These are phyloP conservation scores for Drepana falcataria DNA, from an alignment of 2,888 invertebrate genomes.

Conservation along the genomic window DNA sequence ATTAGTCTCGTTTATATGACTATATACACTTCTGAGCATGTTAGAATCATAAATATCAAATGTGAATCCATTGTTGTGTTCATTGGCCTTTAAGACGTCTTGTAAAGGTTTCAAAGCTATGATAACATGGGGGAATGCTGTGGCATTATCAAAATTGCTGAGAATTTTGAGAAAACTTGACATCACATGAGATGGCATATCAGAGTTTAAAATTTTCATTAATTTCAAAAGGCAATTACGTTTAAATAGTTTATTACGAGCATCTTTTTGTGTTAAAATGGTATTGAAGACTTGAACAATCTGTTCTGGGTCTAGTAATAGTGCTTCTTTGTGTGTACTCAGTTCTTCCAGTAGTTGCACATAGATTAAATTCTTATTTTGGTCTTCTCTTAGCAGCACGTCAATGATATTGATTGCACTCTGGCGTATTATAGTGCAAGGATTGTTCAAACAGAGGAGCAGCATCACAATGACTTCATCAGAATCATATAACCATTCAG, in stretches of 20 bases:
- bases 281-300: constrained; percentile 81
- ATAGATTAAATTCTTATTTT: constrained; percentile 55
- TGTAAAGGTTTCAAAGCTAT: constrained; percentile 42
- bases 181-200: constrained; percentile 65
- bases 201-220: constrained; percentile 47
- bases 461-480: constrained; percentile 74
- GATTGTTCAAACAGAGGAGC: constrained; percentile 76
- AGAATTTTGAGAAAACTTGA: constrained; percentile 69
- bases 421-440: constrained; percentile 74
- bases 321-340: constrained; percentile 74
- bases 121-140: constrained; percentile 57
- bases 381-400: constrained; percentile 40
- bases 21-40: constrained; percentile 74
- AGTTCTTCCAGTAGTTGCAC: constrained; percentile 68
- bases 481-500: constrained; percentile 58
- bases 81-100: constrained; percentile 36
- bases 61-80: constrained; percentile 35
- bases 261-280: constrained; percentile 75
- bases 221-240: constrained; percentile 57
- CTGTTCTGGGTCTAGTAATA: constrained; percentile 83
- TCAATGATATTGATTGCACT: constrained; percentile 75
- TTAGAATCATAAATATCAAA: constrained; percentile 74
- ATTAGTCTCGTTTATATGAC: constrained; percentile 75
- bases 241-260: constrained; percentile 56
- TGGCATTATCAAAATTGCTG: constrained; percentile 59